A percentile compares a stretch with the other conserved stretches of the same genome.
Conservation (phyloP, 2,113 vertebrate genomes). For the Zonotrichia leucophrys region DNA sequence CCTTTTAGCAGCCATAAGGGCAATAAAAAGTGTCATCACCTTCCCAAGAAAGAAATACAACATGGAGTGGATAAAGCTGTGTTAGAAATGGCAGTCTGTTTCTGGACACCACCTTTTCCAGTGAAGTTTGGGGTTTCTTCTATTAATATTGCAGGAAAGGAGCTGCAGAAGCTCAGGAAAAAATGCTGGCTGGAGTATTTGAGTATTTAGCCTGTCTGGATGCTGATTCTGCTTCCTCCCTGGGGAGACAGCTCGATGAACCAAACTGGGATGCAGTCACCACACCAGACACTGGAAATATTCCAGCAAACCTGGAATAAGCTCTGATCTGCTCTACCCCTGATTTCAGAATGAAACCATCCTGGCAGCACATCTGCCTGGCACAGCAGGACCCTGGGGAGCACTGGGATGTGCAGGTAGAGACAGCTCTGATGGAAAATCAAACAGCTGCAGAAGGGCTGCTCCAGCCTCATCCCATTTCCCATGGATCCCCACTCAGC, state of each 20-base stretch:
- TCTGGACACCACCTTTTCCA: not conserved
- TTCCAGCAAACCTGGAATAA: not conserved
- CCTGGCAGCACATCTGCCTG: not conserved
- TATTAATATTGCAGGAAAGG: not conserved
- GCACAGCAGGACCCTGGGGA: not conserved
- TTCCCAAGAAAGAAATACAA: not conserved
- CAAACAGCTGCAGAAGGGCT: not conserved
- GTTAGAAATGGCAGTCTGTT: not conserved
- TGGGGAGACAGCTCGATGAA: not conserved
- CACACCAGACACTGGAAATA: not conserved
- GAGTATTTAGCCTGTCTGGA: not conserved
- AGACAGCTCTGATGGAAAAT: not conserved
- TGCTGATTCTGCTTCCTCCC: not conserved
- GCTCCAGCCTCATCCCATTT: not conserved
- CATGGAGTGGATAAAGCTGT: not conserved
- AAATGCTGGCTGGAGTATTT: not conserved
- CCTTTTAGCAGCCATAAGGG: not conserved
- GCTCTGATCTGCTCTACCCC: not conserved
- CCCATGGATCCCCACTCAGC: not conserved
- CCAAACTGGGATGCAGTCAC: not conserved
- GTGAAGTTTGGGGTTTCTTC: not conserved
- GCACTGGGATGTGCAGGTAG: fast-evolving
- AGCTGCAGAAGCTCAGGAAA: not conserved
- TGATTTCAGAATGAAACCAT: not conserved
- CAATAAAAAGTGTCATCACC: not conserved